These are phyloP conservation scores for Drosophila neocordata DNA, from an alignment of 1,140 invertebrate species.

Conservation along the genomic window DNA sequence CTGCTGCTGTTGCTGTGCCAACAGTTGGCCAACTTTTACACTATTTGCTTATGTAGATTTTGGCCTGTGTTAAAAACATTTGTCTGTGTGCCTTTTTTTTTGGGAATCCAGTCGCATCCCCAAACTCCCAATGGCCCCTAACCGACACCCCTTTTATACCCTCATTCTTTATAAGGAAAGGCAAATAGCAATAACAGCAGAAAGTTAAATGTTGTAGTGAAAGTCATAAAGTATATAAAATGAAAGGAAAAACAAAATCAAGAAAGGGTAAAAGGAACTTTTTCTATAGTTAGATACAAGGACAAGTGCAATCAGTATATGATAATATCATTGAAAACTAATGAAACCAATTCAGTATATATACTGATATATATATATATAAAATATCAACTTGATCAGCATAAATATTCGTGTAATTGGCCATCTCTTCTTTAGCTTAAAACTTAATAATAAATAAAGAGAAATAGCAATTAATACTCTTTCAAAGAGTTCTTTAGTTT, in stretches of 20 bases:
- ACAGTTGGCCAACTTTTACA: slow-evolving; percentile 46
- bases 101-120: neutral
- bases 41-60: slow-evolving; percentile 68
- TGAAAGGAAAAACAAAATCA: slow-evolving; percentile 23
- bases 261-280: slow-evolving; percentile 7
- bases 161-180: slow-evolving; percentile 19
- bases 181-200: slow-evolving; percentile 45
- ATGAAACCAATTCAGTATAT: too few species aligned
- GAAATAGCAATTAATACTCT: too few species aligned
- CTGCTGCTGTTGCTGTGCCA: slow-evolving; percentile 11
- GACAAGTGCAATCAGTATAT: too few species aligned
- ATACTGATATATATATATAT: too few species aligned
- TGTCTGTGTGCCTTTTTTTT: slow-evolving; percentile 13
- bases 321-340: too few species aligned
- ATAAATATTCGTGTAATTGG: too few species aligned
- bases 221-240: slow-evolving; percentile 9
- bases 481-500: too few species aligned
- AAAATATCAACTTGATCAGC: too few species aligned
- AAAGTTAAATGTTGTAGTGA: slow-evolving; percentile 31
- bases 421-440: too few species aligned
- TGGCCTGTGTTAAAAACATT: slow-evolving; percentile 51
- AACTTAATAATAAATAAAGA: too few species aligned
- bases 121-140: neutral
- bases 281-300: neutral
- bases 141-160: too few species aligned